Evolutionary conservation across 2,113 vertebrate genomes (phyloP).

Genomic region (Microcebus griseorufus): DNA sequence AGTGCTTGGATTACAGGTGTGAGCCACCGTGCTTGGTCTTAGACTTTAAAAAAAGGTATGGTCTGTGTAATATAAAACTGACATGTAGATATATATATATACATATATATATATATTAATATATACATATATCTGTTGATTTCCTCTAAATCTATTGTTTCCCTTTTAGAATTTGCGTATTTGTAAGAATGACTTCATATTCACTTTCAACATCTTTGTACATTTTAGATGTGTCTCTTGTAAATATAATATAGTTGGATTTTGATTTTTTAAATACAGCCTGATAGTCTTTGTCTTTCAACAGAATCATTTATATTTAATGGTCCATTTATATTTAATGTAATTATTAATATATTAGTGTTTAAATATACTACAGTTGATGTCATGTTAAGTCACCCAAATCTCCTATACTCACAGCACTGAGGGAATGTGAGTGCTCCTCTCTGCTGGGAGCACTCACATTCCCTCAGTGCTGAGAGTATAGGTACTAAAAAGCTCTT

Average conservation of each 20-base stretch:
- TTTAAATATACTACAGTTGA: neutral
- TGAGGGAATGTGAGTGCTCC: no score
- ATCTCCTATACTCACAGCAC: neutral
- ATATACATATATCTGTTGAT: neutral
- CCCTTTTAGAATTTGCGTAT: neutral
- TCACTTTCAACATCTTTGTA: neutral
- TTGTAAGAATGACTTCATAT: neutral
- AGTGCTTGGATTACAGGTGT: no score
- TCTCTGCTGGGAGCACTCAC: no score
- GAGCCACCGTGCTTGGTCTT: no score
- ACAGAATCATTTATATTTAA: neutral
- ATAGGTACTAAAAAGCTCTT: neutral
- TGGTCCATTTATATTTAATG: constrained; percentile 4
- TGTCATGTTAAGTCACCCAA: neutral
- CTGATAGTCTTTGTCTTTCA: neutral
- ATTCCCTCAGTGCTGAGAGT: neutral
- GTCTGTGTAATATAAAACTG: neutral
- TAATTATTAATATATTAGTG: neutral
- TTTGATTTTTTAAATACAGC: neutral
- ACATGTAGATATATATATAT: neutral
- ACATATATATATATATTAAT: neutral
- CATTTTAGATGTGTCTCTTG: neutral
- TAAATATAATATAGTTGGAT: neutral
- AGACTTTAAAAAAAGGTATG: neutral
- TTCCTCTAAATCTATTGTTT: neutral